These are phyloP conservation scores for Tetragnatha versicolor DNA, from an alignment of 1,140 invertebrate genomes.

Conservation along the genomic window DNA sequence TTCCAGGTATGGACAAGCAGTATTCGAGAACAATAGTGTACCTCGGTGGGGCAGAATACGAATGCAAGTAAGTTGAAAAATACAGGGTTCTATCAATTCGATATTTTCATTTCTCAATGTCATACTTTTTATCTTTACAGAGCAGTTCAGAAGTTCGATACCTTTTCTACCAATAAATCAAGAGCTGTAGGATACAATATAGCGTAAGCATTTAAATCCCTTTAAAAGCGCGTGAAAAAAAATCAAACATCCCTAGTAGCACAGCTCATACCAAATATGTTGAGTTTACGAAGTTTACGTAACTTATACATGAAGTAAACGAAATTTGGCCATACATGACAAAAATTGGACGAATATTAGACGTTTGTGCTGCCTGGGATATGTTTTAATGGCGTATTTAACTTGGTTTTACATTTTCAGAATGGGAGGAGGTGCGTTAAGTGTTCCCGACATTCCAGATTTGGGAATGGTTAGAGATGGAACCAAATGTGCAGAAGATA, in stretches of 20 bases:
- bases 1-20: conserved; percentile 77
- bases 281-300: not conserved
- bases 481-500: conserved; percentile 86
- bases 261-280: too few species aligned
- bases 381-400: not conserved
- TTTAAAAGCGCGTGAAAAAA: not conserved
- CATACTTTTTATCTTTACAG: conserved; percentile 3
- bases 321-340: too few species aligned
- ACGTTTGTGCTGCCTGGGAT: too few species aligned
- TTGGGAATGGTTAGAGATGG: conserved; percentile 87
- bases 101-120: too few species aligned
- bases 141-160: conserved; percentile 52
- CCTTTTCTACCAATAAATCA: conserved; percentile 40
- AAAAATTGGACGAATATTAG: too few species aligned
- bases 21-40: conserved; percentile 86
- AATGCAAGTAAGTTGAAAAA: conserved; percentile 81
- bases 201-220: conserved; percentile 24
- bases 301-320: too few species aligned
- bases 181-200: conserved; percentile 44
- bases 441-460: conserved; percentile 70
- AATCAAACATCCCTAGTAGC: too few species aligned
- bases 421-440: conserved; percentile 68
- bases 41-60: conserved; percentile 82
- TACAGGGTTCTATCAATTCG: too few species aligned
- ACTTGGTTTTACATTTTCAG: conserved; percentile 20